phyloP scores from a whole-genome alignment of 1,140 invertebrate species.

The Metopolophium dirhodum region DNA sequence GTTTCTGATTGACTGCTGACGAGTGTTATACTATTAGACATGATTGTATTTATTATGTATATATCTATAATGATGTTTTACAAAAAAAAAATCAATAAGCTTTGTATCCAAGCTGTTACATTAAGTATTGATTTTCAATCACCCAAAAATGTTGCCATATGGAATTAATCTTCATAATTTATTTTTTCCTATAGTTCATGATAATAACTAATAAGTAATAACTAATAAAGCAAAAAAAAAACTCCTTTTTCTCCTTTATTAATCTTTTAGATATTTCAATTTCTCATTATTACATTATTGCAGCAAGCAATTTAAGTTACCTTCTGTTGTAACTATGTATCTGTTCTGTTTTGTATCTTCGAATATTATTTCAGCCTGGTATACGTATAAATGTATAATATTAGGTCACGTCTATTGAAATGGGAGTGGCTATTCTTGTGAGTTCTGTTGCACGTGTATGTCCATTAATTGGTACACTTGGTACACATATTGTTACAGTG shows the following conservation, averaged over 20 bases:
- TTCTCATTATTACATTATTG: no score
- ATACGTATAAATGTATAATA: no score
- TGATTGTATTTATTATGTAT: neutral
- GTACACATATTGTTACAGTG: no score
- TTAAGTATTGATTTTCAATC: slow-evolving; percentile 17
- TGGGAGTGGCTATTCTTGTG: no score
- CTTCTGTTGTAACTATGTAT: no score
- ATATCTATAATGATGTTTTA: slow-evolving; percentile 8
- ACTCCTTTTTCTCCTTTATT: neutral
- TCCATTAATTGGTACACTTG: no score
- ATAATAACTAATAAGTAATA: neutral
- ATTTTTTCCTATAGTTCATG: neutral
- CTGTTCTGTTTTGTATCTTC: no score
- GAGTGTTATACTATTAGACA: neutral
- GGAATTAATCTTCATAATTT: neutral
- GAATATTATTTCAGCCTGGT: no score
- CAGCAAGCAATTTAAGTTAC: no score
- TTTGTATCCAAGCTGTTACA: neutral
- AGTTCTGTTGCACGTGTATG: no score
- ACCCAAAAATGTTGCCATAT: neutral
- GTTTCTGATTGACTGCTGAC: slow-evolving; percentile 1
- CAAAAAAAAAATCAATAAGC: neutral
- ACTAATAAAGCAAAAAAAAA: neutral
- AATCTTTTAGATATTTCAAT: no score
- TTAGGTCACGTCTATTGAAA: no score